Evolutionary conservation across 2,797 vertebrate species (phyloP), one percentile per base, ranked within the genome.

Genomic region (Acanthis flammea): DNA sequence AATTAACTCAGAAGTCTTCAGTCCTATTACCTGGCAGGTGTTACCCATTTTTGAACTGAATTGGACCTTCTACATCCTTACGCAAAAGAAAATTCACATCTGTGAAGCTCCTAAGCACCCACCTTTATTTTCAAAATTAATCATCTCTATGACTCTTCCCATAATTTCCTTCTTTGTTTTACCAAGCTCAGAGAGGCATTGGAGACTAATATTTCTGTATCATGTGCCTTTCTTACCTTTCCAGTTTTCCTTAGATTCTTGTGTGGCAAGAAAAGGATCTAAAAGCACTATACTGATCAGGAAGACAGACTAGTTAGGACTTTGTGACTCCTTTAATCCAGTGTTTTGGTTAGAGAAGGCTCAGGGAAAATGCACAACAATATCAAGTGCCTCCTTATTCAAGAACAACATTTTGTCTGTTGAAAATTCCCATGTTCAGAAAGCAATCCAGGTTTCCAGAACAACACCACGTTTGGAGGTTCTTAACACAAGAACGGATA

Each of bases 401-500:
- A 88, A 50, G 50, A 72, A 24, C 1, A 0, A 22, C 0, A 28
- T 27, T 67, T 82, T 45, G 7, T 60, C 23, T 44, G 6, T 31
- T 51, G 39, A 81, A 91, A 88, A 81, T 41, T 8, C 44, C 5
- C 22, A 7, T 44, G 10, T 53, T 53, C 31, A 62, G 13, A 31
- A 80, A 80, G 16, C 8, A 77, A 63, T 41, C 14, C 24, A 47
- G 1, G 4, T 88, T 73, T 76, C 35, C 17, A 74, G 23, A 94
- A 51, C 4, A 14, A 47, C 7, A 27, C 0, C 8, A 25, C 14
- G 2, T 71, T 84, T 62, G 0, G 0, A 60, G 2, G 8, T 10
- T 75, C 39, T 53, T 51, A 78, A 70, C 23, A 50, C 3, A 50
- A 45, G 19, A 74, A 37, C 9, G 3, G 7, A 44, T 14, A 82